Conservation (phyloP, 1,140 invertebrate genomes). For the Megathymus violae region DNA sequence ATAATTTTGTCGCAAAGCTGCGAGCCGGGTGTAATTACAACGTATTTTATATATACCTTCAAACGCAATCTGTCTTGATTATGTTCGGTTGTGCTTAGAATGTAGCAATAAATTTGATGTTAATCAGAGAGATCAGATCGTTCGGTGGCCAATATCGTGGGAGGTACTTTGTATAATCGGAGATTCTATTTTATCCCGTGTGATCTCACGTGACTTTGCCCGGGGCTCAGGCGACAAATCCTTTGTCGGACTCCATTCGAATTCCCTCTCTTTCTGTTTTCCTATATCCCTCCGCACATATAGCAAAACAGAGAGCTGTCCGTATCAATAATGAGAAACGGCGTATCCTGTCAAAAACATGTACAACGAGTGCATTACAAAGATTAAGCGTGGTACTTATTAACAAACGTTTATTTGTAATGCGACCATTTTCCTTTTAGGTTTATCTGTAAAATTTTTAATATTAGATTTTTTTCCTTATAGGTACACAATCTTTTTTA, state of each 20-base stretch:
- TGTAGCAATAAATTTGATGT: constrained; percentile 59
- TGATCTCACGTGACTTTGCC: constrained; percentile 40
- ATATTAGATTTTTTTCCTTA: too few species aligned
- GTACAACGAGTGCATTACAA: too few species aligned
- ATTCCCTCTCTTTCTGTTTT: too few species aligned
- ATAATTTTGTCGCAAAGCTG: constrained; percentile 22
- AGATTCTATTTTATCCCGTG: constrained; percentile 40
- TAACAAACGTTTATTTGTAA: too few species aligned
- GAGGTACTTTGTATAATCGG: constrained; percentile 40
- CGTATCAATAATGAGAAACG: neutral
- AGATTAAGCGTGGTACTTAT: too few species aligned
- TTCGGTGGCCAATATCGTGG: constrained; percentile 51
- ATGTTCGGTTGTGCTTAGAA: constrained; percentile 44
- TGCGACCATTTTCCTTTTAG: too few species aligned
- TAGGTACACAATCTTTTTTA: too few species aligned
- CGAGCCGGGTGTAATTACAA: constrained; percentile 38
- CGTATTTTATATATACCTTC: constrained; percentile 36
- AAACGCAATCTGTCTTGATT: constrained; percentile 52
- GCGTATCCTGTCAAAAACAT: too few species aligned
- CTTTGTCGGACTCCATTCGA: constrained; percentile 19
- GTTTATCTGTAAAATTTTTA: too few species aligned
- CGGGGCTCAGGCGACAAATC: constrained; percentile 25
- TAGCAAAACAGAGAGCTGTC: neutral
- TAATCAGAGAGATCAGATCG: constrained; percentile 52
- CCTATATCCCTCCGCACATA: constrained; percentile 14